Evolutionary conservation across 53 echinoderm and acorn worm species (phyloP).

Genomic region (Apostichopus leukothele): DNA sequence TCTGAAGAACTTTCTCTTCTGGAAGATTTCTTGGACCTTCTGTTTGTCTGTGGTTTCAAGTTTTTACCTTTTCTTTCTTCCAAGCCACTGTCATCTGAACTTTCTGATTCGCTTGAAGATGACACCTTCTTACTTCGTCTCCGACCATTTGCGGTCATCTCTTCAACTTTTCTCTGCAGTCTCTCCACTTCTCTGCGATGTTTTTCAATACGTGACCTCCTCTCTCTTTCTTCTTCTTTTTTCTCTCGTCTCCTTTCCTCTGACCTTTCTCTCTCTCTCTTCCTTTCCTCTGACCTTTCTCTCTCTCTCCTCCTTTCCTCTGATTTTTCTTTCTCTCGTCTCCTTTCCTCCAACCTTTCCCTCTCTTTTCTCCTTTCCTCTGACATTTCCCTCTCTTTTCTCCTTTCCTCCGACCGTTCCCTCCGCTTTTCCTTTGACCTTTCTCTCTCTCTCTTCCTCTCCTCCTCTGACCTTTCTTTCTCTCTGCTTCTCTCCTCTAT

Average conservation of each 20-base stretch:
- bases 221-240: neutral
- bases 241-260: neutral
- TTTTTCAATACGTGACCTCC: conserved; percentile 4
- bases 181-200: neutral
- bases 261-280: neutral
- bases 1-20: neutral
- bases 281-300: conserved; percentile 2
- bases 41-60: neutral
- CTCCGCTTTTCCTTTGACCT: neutral
- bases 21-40: conserved; percentile 14
- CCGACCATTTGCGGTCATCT: neutral
- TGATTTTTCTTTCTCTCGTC: conserved; percentile 6
- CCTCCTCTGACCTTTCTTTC: neutral
- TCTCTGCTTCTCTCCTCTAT: conserved; percentile 10
- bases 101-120: neutral
- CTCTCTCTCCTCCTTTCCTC: neutral
- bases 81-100: neutral
- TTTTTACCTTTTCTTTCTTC: neutral
- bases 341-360: conserved; percentile 13
- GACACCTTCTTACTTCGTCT: neutral
- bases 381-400: conserved; percentile 26
- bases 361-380: conserved; percentile 23
- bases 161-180: conserved; percentile 8
- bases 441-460: neutral
- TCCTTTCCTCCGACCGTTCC: conserved; percentile 26